phyloP scores from a whole-genome alignment of 2,888 invertebrate species.

The Heterodera filipjevi region DNA sequence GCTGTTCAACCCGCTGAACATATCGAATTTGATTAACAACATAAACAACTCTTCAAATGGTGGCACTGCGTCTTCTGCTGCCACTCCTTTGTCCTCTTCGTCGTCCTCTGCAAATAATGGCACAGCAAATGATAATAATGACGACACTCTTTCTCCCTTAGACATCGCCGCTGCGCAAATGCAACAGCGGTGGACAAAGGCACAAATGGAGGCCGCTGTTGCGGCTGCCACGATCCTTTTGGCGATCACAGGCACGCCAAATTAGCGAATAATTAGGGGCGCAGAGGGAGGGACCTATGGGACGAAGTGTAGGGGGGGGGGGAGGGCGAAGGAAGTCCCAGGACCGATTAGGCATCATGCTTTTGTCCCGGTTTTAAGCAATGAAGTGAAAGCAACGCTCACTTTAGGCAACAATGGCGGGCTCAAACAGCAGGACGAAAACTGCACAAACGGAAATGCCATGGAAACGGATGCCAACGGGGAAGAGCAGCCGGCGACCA shows the following conservation, averaged over 20 bases:
- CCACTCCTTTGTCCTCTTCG: not conserved
- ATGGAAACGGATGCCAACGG: constrained; percentile 2
- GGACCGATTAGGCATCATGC: not conserved
- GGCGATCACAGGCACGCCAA: constrained; percentile 1
- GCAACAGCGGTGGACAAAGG: constrained; percentile 8
- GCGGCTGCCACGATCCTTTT: constrained; percentile 13
- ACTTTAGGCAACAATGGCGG: constrained; percentile 1
- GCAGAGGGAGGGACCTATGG: not conserved
- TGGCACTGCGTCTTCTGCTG: not conserved
- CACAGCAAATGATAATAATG: not conserved
- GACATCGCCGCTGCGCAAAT: not conserved
- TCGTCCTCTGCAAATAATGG: not conserved
- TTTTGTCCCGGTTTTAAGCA: too few species aligned
- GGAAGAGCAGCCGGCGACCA: not conserved
- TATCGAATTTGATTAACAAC: not conserved
- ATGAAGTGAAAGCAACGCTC: too few species aligned
- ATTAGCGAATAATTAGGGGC: not conserved
- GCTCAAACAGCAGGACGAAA: not conserved
- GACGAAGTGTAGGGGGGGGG: not conserved
- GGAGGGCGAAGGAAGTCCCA: not conserved
- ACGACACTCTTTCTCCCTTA: not conserved
- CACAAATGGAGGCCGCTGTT: constrained; percentile 10
- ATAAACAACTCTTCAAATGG: not conserved
- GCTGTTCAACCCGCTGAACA: not conserved
- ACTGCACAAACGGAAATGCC: too few species aligned